Percentiles rank a stretch among this genome's conserved stretches.
These are phyloP conservation scores for Hippocampus guttulatus DNA, from an alignment of 2,113 vertebrate species.

Conservation along the genomic window DNA sequence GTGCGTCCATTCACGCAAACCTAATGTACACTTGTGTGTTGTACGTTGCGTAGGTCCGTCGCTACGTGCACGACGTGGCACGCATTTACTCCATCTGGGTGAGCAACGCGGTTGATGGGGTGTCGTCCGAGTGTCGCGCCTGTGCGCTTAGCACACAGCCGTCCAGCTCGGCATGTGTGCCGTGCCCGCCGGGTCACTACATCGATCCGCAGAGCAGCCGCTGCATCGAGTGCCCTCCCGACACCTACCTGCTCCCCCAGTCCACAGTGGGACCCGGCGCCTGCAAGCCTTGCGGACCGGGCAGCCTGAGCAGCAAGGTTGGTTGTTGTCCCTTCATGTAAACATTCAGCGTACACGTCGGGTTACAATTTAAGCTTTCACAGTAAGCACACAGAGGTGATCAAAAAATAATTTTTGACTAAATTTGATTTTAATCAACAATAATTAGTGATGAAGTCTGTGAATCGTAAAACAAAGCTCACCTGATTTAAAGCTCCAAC, in stretches of 20 bases:
- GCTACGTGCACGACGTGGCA: conserved; percentile 80
- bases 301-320: conserved; percentile 83
- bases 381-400: no score
- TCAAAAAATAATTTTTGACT: no score
- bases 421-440: no score
- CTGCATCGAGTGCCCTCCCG: conserved; percentile 83
- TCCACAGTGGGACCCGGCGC: conserved; percentile 79
- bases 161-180: conserved; percentile 83
- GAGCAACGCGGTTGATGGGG: conserved; percentile 85
- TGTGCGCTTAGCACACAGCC: conserved; percentile 83
- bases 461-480: no score
- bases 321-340: background rate
- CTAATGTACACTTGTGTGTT: background rate
- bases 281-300: conserved; percentile 86
- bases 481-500: no score
- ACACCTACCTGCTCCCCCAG: conserved; percentile 84
- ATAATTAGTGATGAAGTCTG: no score
- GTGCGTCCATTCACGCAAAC: background rate
- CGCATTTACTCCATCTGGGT: conserved; percentile 89
- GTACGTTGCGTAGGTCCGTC: conserved; percentile 72
- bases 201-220: conserved; percentile 82
- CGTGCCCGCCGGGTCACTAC: conserved; percentile 88
- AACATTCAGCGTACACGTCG: no score
- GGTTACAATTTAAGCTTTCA: no score
- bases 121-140: conserved; percentile 81